Conservation (phyloP, 2,797 vertebrate species). For the Diceros bicornis region DNA sequence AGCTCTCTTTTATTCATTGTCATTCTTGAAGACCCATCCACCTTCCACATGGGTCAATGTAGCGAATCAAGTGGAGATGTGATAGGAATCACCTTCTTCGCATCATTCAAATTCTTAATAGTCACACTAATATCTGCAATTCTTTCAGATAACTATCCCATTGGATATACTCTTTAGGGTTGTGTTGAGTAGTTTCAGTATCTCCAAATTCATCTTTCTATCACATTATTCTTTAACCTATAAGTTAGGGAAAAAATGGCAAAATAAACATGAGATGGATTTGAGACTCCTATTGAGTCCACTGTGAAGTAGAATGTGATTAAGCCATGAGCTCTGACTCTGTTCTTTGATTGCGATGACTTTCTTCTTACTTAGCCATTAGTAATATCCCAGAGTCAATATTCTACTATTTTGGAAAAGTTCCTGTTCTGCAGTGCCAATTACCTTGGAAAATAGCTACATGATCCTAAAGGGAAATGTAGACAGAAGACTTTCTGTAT, state of each 20-base stretch:
- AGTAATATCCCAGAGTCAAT: background rate
- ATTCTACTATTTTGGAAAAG: background rate
- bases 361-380: background rate
- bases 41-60: background rate
- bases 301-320: background rate
- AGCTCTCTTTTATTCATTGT: background rate
- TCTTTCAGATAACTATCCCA: background rate
- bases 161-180: background rate
- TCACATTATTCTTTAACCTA: background rate
- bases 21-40: background rate
- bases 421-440: background rate
- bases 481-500: background rate
- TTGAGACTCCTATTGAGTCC: background rate
- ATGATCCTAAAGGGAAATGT: background rate
- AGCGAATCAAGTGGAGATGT: background rate
- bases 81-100: background rate
- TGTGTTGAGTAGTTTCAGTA: background rate
- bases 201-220: background rate
- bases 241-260: background rate
- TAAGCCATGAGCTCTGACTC: background rate
- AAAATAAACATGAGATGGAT: background rate
- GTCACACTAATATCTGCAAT: background rate
- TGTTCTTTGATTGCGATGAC: background rate
- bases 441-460: background rate
- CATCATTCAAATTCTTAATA: background rate